These are phyloP conservation scores for Siderastrea radians DNA, from an alignment of 92 coral and sea anemone genomes.

Conservation along the genomic window DNA sequence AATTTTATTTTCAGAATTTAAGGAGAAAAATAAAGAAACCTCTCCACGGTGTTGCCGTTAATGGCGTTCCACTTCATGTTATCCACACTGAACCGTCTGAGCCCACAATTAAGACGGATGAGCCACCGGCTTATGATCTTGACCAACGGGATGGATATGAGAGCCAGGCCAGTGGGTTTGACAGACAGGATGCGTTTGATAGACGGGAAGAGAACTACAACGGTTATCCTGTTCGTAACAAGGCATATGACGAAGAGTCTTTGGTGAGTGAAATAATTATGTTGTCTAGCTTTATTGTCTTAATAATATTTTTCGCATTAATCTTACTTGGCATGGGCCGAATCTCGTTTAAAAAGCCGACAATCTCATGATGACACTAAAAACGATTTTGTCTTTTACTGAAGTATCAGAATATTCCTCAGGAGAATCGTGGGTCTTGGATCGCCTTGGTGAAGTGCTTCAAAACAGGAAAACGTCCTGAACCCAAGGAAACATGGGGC, in stretches of 20 bases:
- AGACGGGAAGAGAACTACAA: not conserved
- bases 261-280: not conserved
- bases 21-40: constrained; percentile 1
- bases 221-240: constrained; percentile 9
- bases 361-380: too few species aligned
- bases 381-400: too few species aligned
- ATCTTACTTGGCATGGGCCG: too few species aligned
- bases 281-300: not conserved
- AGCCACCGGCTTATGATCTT: constrained; percentile 14
- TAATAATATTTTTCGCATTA: too few species aligned
- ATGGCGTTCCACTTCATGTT: not conserved
- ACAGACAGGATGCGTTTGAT: not conserved
- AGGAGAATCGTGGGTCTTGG: too few species aligned
- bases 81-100: constrained; percentile 10
- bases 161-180: not conserved
- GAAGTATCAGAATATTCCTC: too few species aligned
- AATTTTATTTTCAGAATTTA: not conserved
- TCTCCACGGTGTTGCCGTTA: not conserved
- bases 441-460: too few species aligned
- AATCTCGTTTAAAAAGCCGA: too few species aligned
- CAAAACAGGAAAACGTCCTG: too few species aligned
- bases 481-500: too few species aligned
- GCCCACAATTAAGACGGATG: not conserved
- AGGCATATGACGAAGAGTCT: not conserved
- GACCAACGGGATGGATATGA: not conserved